These are phyloP conservation scores for Drosophila kambysellisi DNA, from an alignment of 2,888 invertebrate species.

Conservation along the genomic window DNA sequence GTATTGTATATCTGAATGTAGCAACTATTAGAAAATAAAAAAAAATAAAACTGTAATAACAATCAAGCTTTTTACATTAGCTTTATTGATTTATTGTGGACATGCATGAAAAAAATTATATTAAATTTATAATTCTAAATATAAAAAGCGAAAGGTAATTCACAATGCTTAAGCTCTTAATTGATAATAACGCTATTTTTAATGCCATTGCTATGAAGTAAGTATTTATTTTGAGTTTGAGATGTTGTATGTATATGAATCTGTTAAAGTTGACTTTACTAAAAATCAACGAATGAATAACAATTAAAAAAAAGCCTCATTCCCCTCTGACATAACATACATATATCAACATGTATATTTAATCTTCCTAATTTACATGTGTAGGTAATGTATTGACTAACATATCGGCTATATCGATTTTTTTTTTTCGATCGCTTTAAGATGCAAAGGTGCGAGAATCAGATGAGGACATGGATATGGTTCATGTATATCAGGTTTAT, in stretches of 20 bases:
- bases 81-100: no score
- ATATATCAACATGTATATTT: background rate
- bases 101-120: no score
- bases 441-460: background rate
- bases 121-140: background rate
- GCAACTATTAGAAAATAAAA: background rate
- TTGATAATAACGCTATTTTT: background rate
- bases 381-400: background rate
- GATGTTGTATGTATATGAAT: background rate
- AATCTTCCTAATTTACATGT: background rate
- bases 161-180: background rate
- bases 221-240: background rate
- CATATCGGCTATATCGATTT: no score
- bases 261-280: background rate
- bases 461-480: background rate
- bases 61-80: background rate
- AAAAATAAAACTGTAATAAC: background rate
- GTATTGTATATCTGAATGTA: background rate
- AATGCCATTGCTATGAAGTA: background rate
- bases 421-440: background rate
- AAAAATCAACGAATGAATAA: background rate
- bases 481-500: background rate
- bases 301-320: background rate
- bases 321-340: background rate
- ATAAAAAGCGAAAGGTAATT: background rate